Percentiles rank a stretch among this genome's conserved stretches.
phyloP scores from a whole-genome alignment of 2,797 vertebrate species.

The Taenioides sp. region DNA sequence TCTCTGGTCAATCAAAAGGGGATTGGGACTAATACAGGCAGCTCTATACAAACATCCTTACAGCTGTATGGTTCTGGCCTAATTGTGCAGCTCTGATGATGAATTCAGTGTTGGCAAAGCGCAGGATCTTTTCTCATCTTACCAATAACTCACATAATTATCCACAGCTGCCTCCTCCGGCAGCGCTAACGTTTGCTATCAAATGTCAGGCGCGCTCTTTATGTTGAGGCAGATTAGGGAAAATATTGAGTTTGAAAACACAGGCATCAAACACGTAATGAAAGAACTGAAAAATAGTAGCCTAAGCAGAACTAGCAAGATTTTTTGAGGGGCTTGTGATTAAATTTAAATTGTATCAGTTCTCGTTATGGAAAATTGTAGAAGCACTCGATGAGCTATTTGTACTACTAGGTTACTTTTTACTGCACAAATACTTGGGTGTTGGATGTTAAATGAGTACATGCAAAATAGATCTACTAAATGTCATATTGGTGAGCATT shows the following conservation, averaged over 20 bases:
- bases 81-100: slow-evolving; percentile 56
- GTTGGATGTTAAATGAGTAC: too few relatives aligned
- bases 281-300: not conserved
- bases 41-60: slow-evolving; percentile 29
- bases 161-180: slow-evolving; percentile 54
- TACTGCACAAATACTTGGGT: too few relatives aligned
- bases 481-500: not conserved
- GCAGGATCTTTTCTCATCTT: slow-evolving; percentile 53
- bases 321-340: not conserved
- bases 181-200: slow-evolving; percentile 26
- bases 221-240: slow-evolving; percentile 23
- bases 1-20: slow-evolving; percentile 35
- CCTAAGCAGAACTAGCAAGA: not conserved
- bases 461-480: not conserved
- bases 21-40: slow-evolving; percentile 30
- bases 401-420: too few relatives aligned
- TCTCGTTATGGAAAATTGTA: not conserved
- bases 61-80: slow-evolving; percentile 46
- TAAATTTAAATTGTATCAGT: not conserved
- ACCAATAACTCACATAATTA: slow-evolving; percentile 57
- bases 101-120: slow-evolving; percentile 57
- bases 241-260: slow-evolving; percentile 25
- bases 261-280: slow-evolving; percentile 7
- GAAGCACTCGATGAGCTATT: not conserved
- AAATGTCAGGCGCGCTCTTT: slow-evolving; percentile 24